Evolutionary conservation across 2,113 vertebrate species (phyloP), one percentile per base, ranked within the genome.

Genomic region (Galemys pyrenaicus): DNA sequence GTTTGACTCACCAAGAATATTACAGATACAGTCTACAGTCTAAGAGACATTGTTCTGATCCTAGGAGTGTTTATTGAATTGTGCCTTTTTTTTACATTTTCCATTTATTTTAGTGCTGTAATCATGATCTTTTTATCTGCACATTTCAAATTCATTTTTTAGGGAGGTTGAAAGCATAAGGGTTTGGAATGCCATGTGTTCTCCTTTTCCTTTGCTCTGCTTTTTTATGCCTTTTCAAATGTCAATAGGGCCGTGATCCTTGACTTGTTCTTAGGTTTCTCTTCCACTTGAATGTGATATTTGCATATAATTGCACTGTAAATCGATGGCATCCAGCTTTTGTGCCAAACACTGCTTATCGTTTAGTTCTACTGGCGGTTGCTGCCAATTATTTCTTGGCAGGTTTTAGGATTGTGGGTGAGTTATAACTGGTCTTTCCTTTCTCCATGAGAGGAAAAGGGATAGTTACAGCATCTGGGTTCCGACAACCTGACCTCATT

Each of bases 401-500:
- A 87, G 6, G n/a, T 90, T 60, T 60, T 30, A 58, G 75, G 74
- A 32, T 28, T 26, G 37, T 80, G 51, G 30, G 17, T 81, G 10
- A 39, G 12, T 64, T 54, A 11, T 26, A 64, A 26, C 46, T 86
- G 28, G 9, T 46, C 41, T 86, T 94, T n/a, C 16, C 79, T 90
- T 81, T 91, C 79, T 96, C 39, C 32, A 74, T 41, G 20, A 10
- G 16, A 44, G 86, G 78, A 78, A 41, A 30, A 13, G 15, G 46
- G 64, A 22, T 67, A 68, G 70, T 32, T 68, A 37, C 0, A 87
- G 67, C 32, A 73, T 64, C 12, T 77, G 75, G 62, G 28, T 78
- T 93, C 62, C 70, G 68, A n/a, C 67, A 86, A 46, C 30, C 37
- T 95, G 96, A 93, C 89, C 89, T 75, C 84, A 65, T 90, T 90